These are phyloP conservation scores for Microvelia longipes DNA, from an alignment of 1,140 invertebrate genomes.

Conservation along the genomic window DNA sequence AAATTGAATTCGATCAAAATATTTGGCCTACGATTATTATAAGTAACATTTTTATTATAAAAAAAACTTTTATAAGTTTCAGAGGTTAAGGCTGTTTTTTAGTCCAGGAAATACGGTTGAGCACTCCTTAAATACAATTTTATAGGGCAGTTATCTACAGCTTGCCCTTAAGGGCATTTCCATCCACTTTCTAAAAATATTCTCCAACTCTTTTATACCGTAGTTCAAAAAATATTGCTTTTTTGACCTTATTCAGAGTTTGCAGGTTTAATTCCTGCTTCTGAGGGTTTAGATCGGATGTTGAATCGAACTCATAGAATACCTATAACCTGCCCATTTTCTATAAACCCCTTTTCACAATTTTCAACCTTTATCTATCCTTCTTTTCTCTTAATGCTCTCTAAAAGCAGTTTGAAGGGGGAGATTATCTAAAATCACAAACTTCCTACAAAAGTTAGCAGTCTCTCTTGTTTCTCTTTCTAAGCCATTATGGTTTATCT, in stretches of 20 bases:
- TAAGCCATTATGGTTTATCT: neutral
- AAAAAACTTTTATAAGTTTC: no score
- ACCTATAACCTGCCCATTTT: neutral
- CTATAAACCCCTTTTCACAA: neutral
- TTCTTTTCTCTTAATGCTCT: neutral
- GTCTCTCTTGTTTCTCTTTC: no score
- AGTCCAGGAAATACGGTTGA: neutral
- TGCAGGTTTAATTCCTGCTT: no score
- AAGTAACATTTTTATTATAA: no score
- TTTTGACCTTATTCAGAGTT: no score
- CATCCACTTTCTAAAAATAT: neutral
- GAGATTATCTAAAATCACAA: neutral
- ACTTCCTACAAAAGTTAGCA: neutral
- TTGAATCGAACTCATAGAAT: neutral
- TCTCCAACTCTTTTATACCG: no score
- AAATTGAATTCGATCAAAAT: no score
- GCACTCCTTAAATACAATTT: neutral
- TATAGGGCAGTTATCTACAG: neutral
- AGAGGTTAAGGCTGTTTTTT: no score
- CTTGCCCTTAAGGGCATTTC: neutral
- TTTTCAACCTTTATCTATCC: neutral
- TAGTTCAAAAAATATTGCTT: no score
- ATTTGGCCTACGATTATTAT: no score
- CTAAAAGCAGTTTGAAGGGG: neutral
- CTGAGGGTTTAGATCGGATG: no score